phyloP scores from a whole-genome alignment of 64 coral and sea anemone genomes.

The Montipora cactus region DNA sequence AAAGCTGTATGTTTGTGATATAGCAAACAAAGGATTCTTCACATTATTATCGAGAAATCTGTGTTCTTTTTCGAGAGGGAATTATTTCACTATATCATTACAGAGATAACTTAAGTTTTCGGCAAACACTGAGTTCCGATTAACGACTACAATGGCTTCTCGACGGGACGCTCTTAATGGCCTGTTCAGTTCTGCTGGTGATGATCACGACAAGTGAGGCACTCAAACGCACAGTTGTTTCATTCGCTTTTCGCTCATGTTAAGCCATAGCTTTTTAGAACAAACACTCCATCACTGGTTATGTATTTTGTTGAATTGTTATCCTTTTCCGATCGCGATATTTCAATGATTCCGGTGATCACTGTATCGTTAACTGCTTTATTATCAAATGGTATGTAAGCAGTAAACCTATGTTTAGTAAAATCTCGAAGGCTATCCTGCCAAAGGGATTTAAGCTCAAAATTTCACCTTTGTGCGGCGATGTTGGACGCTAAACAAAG shows the following conservation, averaged over 20 bases:
- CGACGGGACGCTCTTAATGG: background rate
- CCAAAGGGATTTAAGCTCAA: background rate
- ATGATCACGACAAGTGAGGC: background rate
- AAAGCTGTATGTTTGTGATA: slow-evolving; percentile 17
- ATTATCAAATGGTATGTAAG: slow-evolving; percentile 24
- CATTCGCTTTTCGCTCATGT: background rate
- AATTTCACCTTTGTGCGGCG: background rate
- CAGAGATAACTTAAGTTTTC: slow-evolving; percentile 25
- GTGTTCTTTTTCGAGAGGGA: slow-evolving; percentile 8
- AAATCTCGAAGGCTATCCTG: background rate
- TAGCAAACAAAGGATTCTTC: background rate
- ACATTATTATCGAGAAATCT: slow-evolving; percentile 20
- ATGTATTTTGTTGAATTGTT: slow-evolving; percentile 29
- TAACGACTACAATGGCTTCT: slow-evolving; percentile 31
- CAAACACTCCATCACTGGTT: background rate
- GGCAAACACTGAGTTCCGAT: background rate
- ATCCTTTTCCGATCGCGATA: slow-evolving; percentile 38
- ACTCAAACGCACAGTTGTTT: slow-evolving; percentile 14
- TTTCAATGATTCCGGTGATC: background rate
- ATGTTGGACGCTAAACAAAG: background rate
- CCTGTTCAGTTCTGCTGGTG: background rate
- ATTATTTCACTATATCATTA: slow-evolving; percentile 20
- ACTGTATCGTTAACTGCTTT: background rate
- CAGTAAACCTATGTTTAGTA: background rate
- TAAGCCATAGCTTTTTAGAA: background rate